A percentile compares a stretch with the other conserved stretches of the same genome.
These are phyloP conservation scores for Meriones unguiculatus DNA, from an alignment of 2,113 vertebrate genomes.

Conservation along the genomic window DNA sequence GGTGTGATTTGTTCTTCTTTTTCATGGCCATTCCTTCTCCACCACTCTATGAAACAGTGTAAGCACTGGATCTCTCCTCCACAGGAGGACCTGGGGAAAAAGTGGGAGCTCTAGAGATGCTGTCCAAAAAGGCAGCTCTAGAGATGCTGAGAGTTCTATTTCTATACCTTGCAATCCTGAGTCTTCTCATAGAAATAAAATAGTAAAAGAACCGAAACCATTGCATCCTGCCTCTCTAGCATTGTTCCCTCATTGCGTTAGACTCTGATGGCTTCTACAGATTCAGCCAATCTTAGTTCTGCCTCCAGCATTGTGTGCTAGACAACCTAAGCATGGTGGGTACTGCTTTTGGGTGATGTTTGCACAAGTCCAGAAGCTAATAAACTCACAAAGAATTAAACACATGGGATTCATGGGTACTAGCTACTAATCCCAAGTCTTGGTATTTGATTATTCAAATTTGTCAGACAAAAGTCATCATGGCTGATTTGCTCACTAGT, in stretches of 20 bases:
- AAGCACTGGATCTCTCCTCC: background rate
- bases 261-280: background rate
- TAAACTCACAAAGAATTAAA: background rate
- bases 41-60: background rate
- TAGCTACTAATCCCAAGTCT: background rate
- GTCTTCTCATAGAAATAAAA: background rate
- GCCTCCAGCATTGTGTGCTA: background rate
- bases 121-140: background rate
- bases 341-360: background rate
- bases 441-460: constrained; percentile 65
- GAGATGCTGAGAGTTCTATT: background rate
- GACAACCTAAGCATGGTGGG: background rate
- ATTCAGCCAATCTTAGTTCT: background rate
- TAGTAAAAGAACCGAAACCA: background rate
- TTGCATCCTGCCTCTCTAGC: background rate
- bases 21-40: background rate
- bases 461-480: constrained; percentile 71
- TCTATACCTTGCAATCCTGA: background rate
- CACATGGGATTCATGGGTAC: background rate
- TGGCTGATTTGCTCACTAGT: constrained; percentile 67
- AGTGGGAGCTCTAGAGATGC: background rate
- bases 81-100: constrained; percentile 27
- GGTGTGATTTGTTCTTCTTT: too few species aligned
- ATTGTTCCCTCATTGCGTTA: background rate
- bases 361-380: background rate